Evolutionary conservation across 2,113 vertebrate species (phyloP).

Genomic region (Hypanus sabinus): DNA sequence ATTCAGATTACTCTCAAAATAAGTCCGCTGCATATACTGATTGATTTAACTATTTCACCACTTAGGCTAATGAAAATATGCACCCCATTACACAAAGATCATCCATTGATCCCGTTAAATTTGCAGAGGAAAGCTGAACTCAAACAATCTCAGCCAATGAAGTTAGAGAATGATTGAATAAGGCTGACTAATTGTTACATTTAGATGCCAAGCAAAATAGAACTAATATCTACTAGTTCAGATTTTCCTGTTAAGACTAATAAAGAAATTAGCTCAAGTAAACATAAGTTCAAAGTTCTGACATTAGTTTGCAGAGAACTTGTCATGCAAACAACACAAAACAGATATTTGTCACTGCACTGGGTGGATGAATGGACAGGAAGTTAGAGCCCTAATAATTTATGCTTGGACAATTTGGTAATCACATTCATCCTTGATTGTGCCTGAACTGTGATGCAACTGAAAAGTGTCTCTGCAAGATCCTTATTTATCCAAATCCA

Average conservation of each 20-base stretch:
- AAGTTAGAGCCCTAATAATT: background rate
- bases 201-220: background rate
- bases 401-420: background rate
- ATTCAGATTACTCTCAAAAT: background rate
- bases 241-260: no score
- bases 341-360: background rate
- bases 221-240: background rate
- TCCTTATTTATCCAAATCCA: background rate
- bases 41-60: background rate
- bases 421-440: background rate
- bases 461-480: background rate
- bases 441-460: background rate
- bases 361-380: background rate
- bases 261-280: no score
- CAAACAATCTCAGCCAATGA: background rate
- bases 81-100: background rate
- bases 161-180: background rate
- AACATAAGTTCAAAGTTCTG: background rate
- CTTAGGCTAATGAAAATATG: background rate
- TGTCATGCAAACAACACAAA: no score
- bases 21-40: background rate
- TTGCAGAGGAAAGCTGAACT: background rate
- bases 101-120: background rate
- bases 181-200: background rate
- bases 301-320: background rate